Conservation (phyloP, 2,888 invertebrate genomes). For the Drepana falcataria region DNA sequence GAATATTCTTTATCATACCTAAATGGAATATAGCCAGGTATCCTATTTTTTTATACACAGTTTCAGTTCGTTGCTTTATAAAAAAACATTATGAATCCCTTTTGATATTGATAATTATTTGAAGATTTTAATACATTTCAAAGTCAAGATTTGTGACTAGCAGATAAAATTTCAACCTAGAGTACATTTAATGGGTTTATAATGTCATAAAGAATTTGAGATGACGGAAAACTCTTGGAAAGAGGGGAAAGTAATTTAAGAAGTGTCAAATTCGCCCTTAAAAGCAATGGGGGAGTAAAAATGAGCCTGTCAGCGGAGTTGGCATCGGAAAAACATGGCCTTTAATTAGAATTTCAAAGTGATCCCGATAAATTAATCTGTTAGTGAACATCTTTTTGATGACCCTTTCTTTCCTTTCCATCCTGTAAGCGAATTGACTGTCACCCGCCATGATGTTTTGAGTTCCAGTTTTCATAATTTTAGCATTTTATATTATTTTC, state of each 20-base stretch:
- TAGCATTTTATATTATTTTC: too few relatives aligned
- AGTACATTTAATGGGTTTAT: neutral
- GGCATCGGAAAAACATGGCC: slow-evolving; percentile 12
- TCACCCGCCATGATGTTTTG: neutral
- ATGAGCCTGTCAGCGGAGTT: slow-evolving; percentile 1
- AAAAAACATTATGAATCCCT: too few relatives aligned
- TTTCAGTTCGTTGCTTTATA: too few relatives aligned
- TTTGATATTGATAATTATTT: neutral
- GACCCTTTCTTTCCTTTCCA: slow-evolving; percentile 17
- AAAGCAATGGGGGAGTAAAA: neutral
- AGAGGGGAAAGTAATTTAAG: neutral
- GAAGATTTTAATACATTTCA: neutral
- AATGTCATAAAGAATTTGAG: neutral
- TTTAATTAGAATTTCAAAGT: slow-evolving; percentile 34
- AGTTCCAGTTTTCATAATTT: too few relatives aligned
- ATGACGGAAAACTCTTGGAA: neutral
- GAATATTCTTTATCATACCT: too few relatives aligned
- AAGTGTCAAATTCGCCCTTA: slow-evolving; percentile 1
- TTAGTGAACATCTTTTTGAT: slow-evolving; percentile 15
- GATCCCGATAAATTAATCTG: slow-evolving; percentile 32
- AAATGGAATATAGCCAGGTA: too few relatives aligned
- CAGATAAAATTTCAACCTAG: neutral
- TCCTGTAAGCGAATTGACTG: slow-evolving; percentile 11
- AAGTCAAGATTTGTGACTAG: neutral
- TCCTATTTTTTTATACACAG: too few relatives aligned